Percentiles rank a stretch among this genome's conserved stretches.
Conservation (phyloP, 2,113 vertebrate species). For the Mormyrus iriodes region DNA sequence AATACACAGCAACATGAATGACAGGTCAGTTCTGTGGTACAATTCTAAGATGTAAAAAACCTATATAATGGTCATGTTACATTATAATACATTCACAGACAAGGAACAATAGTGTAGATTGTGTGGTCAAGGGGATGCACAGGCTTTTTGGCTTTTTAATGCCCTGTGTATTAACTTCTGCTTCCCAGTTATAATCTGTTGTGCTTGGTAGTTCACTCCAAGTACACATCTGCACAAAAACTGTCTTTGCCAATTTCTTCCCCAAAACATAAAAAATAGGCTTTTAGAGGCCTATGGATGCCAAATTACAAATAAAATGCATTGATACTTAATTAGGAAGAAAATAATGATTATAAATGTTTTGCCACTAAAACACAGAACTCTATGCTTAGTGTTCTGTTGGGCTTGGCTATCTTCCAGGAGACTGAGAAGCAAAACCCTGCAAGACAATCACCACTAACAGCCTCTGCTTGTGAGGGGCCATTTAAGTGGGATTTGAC, state of each 20-base stretch:
- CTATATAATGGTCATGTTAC: neutral
- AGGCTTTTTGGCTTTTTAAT: neutral
- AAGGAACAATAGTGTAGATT: neutral
- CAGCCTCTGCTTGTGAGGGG: neutral
- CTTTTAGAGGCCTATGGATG: neutral
- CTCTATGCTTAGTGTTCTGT: neutral
- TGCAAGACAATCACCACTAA: neutral
- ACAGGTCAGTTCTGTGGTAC: too few species aligned
- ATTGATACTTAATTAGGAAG: neutral
- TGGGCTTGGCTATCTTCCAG: neutral
- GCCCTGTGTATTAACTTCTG: neutral
- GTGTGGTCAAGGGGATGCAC: neutral
- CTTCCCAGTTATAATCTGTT: neutral
- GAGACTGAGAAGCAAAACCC: neutral
- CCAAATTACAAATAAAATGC: neutral
- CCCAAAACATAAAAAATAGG: neutral
- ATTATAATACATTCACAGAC: neutral
- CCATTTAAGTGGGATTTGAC: neutral
- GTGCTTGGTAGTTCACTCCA: neutral
- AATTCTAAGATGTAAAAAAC: neutral
- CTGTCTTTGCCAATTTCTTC: neutral
- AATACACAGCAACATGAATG: neutral
- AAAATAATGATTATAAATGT: neutral
- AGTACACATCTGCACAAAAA: neutral
- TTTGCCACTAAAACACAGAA: neutral